Evolutionary conservation across 2,113 vertebrate genomes (phyloP).

Genomic region (Zingel zingel): DNA sequence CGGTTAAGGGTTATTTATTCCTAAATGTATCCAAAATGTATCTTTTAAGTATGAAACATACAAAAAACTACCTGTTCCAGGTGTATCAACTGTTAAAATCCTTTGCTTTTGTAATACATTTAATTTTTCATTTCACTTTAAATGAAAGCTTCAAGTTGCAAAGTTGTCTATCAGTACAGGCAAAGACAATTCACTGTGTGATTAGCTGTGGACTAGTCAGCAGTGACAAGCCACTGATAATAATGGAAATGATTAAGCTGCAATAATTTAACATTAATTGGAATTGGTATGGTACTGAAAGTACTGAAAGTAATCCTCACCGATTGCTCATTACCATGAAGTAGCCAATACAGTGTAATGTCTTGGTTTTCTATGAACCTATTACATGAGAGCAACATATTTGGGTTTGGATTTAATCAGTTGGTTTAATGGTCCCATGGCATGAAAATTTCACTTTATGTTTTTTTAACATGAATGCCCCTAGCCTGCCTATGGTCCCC

Average conservation of each 20-base stretch:
- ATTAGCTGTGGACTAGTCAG: background rate
- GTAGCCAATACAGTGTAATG: background rate
- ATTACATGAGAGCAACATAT: background rate
- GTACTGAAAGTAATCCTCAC: background rate
- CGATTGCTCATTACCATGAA: slow-evolving; percentile 1
- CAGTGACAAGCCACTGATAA: background rate
- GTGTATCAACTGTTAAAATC: background rate
- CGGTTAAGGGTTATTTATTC: background rate
- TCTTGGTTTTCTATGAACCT: background rate
- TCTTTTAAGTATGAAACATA: background rate
- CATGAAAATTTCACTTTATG: too few relatives aligned
- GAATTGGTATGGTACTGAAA: background rate
- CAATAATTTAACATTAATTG: background rate
- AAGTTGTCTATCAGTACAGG: background rate
- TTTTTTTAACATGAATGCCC: too few relatives aligned
- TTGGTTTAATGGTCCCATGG: background rate
- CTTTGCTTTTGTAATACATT: background rate
- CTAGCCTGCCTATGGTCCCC: too few relatives aligned
- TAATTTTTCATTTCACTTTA: background rate
- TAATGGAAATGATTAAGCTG: slow-evolving; percentile 7
- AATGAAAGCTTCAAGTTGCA: background rate
- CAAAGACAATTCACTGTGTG: background rate
- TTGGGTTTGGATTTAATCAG: background rate
- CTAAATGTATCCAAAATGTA: background rate
- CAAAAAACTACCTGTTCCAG: background rate